Percentiles rank a stretch among this genome's conserved stretches.
phyloP scores from a whole-genome alignment of 2,113 vertebrate genomes.

The Nannobrachium achirus region DNA sequence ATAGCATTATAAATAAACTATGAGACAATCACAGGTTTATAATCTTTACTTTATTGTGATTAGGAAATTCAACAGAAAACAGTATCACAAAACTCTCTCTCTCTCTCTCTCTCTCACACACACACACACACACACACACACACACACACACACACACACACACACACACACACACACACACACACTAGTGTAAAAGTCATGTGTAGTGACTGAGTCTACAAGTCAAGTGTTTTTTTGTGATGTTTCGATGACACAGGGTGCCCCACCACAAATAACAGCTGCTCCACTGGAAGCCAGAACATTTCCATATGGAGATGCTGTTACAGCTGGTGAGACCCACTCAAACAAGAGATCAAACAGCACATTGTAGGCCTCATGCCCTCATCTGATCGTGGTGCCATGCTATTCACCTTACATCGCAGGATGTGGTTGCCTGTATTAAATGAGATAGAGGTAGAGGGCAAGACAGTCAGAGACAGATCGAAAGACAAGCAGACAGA shows the following conservation, averaged over 20 bases:
- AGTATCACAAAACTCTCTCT: too few species aligned
- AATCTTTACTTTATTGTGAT: conserved; percentile 27
- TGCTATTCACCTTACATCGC: not conserved
- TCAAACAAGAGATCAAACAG: conserved; percentile 42
- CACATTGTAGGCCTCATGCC: not conserved
- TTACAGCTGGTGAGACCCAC: conserved; percentile 81
- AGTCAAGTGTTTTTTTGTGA: conserved; percentile 1
- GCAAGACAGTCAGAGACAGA: too few species aligned
- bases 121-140: not conserved
- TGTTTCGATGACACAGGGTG: conserved; percentile 56
- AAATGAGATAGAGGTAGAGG: not conserved
- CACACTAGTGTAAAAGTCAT: not conserved
- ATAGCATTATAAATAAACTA: not conserved
- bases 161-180: too few species aligned
- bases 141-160: not conserved
- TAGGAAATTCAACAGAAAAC: conserved; percentile 12
- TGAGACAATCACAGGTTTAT: not conserved
- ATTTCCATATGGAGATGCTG: conserved; percentile 83
- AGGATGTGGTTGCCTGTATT: not conserved
- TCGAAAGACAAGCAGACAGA: too few species aligned
- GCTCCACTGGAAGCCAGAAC: conserved; percentile 78
- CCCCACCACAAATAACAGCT: conserved; percentile 80
- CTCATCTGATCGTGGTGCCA: not conserved
- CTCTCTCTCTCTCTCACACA: not conserved
- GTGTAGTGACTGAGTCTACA: not conserved